Conservation (phyloP, 1,140 invertebrate species). For the Babylonia areolata region DNA sequence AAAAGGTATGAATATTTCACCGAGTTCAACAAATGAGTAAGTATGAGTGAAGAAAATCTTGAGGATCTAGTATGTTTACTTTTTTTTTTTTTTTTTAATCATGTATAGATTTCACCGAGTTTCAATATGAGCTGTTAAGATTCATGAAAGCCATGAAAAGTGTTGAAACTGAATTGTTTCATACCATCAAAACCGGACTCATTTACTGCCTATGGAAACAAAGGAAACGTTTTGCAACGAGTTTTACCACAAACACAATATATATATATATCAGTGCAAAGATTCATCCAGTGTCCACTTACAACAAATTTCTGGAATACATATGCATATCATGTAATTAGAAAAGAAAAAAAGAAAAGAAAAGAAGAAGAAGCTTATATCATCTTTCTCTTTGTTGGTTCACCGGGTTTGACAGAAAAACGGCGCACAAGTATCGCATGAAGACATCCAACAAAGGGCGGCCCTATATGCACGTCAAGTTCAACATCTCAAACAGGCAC, state of each 20-base stretch:
- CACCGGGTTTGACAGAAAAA: conserved; percentile 20
- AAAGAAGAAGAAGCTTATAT: too few species aligned
- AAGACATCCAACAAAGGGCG: not conserved
- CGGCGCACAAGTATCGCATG: not conserved
- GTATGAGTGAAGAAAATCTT: not conserved
- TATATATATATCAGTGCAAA: not conserved
- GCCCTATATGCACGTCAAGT: too few species aligned
- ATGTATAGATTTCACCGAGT: too few species aligned
- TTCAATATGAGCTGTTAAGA: too few species aligned
- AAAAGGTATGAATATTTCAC: not conserved
- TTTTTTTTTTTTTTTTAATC: too few species aligned
- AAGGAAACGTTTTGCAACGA: too few species aligned
- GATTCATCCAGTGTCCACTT: not conserved
- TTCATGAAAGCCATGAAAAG: too few species aligned
- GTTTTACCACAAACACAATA: not conserved
- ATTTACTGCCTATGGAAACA: too few species aligned
- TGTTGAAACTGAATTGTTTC: too few species aligned
- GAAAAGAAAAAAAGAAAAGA: not conserved
- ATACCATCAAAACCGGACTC: too few species aligned
- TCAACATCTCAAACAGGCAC: too few species aligned
- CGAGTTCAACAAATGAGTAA: not conserved
- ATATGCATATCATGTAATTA: conserved; percentile 1
- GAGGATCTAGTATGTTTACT: too few species aligned
- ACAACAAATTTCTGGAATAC: not conserved
- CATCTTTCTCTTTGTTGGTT: not conserved